These are phyloP conservation scores for Brachionus rotundiformis DNA, from an alignment of 1,140 invertebrate genomes.

Conservation along the genomic window DNA sequence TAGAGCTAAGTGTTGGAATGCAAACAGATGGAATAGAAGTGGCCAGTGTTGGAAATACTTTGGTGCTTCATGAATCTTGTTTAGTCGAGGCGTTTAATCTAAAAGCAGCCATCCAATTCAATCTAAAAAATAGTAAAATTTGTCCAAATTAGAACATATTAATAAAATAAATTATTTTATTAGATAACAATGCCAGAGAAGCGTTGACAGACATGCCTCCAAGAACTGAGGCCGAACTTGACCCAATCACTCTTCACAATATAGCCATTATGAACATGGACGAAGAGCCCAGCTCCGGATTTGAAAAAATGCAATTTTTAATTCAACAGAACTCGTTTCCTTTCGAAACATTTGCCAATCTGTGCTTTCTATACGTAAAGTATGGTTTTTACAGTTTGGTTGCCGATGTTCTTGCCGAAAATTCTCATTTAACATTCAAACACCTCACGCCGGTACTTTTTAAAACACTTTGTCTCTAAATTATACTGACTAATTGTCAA, in stretches of 20 bases:
- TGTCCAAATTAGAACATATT: not conserved
- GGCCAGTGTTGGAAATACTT: slow-evolving; percentile 85
- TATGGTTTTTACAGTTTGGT: slow-evolving; percentile 92
- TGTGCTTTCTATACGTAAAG: slow-evolving; percentile 88
- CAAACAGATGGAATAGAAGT: slow-evolving; percentile 94
- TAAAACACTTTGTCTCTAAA: not conserved
- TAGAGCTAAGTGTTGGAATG: slow-evolving; percentile 91
- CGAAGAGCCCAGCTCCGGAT: slow-evolving; percentile 82
- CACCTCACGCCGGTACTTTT: slow-evolving; percentile 80
- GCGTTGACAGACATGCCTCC: slow-evolving; percentile 97
- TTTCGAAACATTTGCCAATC: slow-evolving; percentile 93
- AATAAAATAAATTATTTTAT: slow-evolving; percentile 13
- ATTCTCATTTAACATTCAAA: slow-evolving; percentile 93
- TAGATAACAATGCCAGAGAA: slow-evolving; percentile 84
- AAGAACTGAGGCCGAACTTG: slow-evolving; percentile 87
- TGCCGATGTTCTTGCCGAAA: slow-evolving; percentile 95
- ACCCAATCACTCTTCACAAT: slow-evolving; percentile 96
- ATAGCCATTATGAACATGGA: slow-evolving; percentile 94
- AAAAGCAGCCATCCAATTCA: slow-evolving; percentile 96
- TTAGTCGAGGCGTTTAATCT: slow-evolving; percentile 98
- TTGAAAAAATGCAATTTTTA: slow-evolving; percentile 94
- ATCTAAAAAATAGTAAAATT: slow-evolving; percentile 82
- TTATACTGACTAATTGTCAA: slow-evolving; percentile 70
- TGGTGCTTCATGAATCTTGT: slow-evolving; percentile 91
- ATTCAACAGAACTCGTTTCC: slow-evolving; percentile 90